Evolutionary conservation across 2,113 vertebrate species (phyloP), one percentile per base, ranked within the genome.

Genomic region (Hypanus sabinus): DNA sequence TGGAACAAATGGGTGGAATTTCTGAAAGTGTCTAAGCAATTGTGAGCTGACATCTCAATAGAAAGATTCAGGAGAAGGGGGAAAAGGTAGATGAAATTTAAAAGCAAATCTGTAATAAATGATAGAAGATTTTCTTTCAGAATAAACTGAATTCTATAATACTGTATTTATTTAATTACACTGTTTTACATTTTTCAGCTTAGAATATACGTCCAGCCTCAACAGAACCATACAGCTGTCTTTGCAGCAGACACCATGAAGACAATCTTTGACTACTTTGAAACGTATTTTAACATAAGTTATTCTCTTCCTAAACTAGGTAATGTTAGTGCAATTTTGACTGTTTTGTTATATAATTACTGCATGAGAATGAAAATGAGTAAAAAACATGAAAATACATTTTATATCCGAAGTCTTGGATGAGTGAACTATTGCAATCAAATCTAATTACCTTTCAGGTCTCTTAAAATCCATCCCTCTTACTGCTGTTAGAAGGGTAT

Each of bases 231-330:
- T 27, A 99, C 99, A 0, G 98, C 98, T n/a, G 77, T 94, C 10
- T 99, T 98, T 12, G 99, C 99, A 93, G 98, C 98, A 30, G 0
- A 98, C 60, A 95, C 97, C 60, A 99, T 98, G 38, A 97, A 98
- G 95, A 3, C 0, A n/a, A 95, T 97, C 87, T 99, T 99, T 24
- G 96, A 99, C 95, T 98, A 97, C 96, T 99, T 98, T 96, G 99
- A 99, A 96, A 0, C 96, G 0, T 99, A 99, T 95, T 99, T 99
- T 94, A 95, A 95, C 95, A 96, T 99, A 97, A 10, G 0, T 0
- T 99, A 99, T 95, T 97, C 98, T 94, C 98, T 99, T 96, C 94
- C 96, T 46, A 99, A 99, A 96, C 95, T 99, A 94, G 99, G 99
- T 99, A 96, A 95, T 95, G 75, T 94, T 87, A 8, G 24, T 36